These are phyloP conservation scores for Cryptus armator DNA, from an alignment of 2,888 invertebrate species.

Conservation along the genomic window DNA sequence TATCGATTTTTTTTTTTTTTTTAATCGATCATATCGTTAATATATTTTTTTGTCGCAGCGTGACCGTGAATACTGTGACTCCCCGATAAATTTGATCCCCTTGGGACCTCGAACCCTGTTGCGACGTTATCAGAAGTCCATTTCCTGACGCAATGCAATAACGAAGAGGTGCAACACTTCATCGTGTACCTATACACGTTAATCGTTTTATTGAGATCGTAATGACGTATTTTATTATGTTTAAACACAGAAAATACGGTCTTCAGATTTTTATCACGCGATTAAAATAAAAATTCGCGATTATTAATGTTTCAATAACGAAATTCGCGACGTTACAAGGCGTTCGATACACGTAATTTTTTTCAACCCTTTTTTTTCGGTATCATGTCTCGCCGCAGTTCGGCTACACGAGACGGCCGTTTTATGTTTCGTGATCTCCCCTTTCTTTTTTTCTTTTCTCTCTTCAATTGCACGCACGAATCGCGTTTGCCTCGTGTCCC, in stretches of 20 bases:
- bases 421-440: conserved; percentile 35
- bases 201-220: background rate
- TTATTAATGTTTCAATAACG: background rate
- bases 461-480: conserved; percentile 8
- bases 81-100: conserved; percentile 18
- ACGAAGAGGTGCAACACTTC: conserved; percentile 9
- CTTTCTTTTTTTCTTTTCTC: conserved; percentile 6
- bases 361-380: background rate
- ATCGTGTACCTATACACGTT: background rate
- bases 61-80: conserved; percentile 19
- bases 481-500: conserved; percentile 2
- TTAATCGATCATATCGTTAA: background rate
- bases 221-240: background rate
- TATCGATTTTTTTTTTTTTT: background rate
- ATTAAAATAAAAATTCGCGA: background rate
- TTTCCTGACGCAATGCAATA: conserved; percentile 6
- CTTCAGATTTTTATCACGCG: background rate
- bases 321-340: background rate
- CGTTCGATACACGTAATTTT: background rate
- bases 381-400: background rate
- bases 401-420: background rate
- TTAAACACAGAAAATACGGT: background rate
- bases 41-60: conserved; percentile 14
- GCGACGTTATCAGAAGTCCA: conserved; percentile 49
- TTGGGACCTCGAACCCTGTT: conserved; percentile 6